Conservation (phyloP, 2,113 vertebrate genomes). For the Capricornis sumatraensis region DNA sequence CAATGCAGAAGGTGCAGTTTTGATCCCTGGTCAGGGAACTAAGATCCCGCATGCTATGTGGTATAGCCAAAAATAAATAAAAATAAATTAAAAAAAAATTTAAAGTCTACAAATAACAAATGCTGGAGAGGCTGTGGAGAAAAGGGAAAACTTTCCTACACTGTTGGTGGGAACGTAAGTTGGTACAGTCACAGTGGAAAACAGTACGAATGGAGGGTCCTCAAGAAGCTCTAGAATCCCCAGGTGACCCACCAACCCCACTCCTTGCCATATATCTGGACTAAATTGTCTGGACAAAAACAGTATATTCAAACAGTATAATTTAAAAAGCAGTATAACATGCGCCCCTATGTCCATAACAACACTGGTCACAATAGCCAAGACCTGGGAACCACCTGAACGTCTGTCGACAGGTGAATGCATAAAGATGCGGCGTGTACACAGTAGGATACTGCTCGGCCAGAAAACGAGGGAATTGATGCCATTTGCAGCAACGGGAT, state of each 20-base stretch:
- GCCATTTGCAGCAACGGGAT: not conserved
- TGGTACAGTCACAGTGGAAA: not conserved
- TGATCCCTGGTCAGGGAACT: not conserved
- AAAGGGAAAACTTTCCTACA: not conserved
- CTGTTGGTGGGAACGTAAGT: not conserved
- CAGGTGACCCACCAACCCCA: not conserved
- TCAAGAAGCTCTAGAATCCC: not conserved
- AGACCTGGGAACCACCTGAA: not conserved
- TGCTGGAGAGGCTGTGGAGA: not conserved
- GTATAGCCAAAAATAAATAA: not conserved
- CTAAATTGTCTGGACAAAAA: not conserved
- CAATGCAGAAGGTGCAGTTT: not conserved
- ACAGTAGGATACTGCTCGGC: not conserved
- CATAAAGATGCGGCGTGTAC: fast-evolving
- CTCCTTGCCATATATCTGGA: not conserved
- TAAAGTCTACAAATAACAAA: not conserved
- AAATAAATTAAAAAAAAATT: not conserved
- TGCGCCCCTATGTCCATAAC: not conserved
- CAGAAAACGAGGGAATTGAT: not conserved
- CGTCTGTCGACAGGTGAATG: fast-evolving
- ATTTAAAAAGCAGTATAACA: not conserved
- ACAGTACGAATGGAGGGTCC: not conserved
- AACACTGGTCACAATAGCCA: not conserved
- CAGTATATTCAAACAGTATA: not conserved
- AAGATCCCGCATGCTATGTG: not conserved